Evolutionary conservation across 2,797 vertebrate genomes (phyloP).

Genomic region (Cuniculus paca): DNA sequence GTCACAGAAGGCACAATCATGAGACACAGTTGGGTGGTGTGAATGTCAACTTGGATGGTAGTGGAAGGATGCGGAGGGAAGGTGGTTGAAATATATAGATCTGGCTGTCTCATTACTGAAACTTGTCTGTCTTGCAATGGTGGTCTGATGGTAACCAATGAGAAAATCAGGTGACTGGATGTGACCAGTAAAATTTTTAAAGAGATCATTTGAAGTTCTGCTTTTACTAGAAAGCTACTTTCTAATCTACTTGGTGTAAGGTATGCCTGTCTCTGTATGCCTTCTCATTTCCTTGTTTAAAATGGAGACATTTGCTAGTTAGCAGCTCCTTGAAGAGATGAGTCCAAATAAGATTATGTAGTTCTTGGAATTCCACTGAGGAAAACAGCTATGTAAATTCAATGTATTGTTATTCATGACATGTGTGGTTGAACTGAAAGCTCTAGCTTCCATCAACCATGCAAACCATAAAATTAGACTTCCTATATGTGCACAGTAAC

Average conservation of each 20-base stretch:
- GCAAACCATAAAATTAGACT: conserved; percentile 71
- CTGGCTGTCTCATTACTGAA: background rate
- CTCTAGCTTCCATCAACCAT: conserved; percentile 58
- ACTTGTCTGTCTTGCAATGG: background rate
- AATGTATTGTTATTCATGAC: conserved; percentile 70
- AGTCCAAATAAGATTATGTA: conserved; percentile 52
- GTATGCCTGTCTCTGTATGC: background rate
- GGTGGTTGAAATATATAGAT: background rate
- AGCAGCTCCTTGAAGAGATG: conserved; percentile 29
- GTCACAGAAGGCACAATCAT: background rate
- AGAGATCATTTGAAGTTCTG: background rate
- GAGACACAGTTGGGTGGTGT: background rate
- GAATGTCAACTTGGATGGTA: background rate
- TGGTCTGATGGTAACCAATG: background rate
- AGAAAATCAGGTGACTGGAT: background rate
- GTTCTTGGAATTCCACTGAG: conserved; percentile 76
- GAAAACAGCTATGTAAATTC: conserved; percentile 79
- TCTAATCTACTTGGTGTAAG: background rate
- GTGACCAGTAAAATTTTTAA: background rate
- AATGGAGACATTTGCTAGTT: conserved; percentile 55
- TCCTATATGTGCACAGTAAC: conserved; percentile 53
- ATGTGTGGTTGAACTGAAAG: conserved; percentile 69
- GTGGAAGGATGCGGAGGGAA: background rate
- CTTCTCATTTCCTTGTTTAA: conserved; percentile 49
- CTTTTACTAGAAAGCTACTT: background rate